Percentiles rank a stretch among this genome's conserved stretches.
These are phyloP conservation scores for Ictalurus furcatus DNA, from an alignment of 2,113 vertebrate genomes.

Conservation along the genomic window DNA sequence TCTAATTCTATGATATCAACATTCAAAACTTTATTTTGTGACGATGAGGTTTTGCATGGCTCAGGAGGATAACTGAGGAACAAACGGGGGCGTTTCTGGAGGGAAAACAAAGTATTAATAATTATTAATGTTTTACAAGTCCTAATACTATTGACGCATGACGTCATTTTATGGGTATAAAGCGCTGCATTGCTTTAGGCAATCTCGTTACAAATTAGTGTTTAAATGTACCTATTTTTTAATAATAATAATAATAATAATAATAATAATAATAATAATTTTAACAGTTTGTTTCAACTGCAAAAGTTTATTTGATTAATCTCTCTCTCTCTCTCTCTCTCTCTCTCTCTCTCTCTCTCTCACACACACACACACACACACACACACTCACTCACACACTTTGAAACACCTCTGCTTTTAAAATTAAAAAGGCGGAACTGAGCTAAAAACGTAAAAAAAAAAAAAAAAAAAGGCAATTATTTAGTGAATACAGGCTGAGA, in stretches of 20 bases:
- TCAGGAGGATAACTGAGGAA: neutral
- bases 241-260: conserved; percentile 9
- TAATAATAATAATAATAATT: too few relatives aligned
- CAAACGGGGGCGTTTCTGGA: neutral
- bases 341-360: too few relatives aligned
- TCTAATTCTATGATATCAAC: neutral
- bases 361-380: conserved; percentile 9
- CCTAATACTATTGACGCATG: neutral
- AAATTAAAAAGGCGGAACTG: neutral
- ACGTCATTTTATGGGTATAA: neutral
- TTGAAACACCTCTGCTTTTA: neutral
- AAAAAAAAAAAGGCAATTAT: too few relatives aligned
- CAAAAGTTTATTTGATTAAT: neutral
- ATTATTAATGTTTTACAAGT: neutral
- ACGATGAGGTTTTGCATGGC: neutral
- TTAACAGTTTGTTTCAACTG: neutral
- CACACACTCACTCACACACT: neutral
- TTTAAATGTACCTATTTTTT: neutral
- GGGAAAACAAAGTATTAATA: neutral
- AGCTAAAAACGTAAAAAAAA: neutral
- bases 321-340: neutral
- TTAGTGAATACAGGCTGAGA: neutral
- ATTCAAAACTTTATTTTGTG: neutral
- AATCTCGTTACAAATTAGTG: neutral
- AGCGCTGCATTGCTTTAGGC: neutral